Evolutionary conservation across 2,113 vertebrate genomes (phyloP), one percentile per base, ranked within the genome.

Genomic region (Tonatia bakeri): DNA sequence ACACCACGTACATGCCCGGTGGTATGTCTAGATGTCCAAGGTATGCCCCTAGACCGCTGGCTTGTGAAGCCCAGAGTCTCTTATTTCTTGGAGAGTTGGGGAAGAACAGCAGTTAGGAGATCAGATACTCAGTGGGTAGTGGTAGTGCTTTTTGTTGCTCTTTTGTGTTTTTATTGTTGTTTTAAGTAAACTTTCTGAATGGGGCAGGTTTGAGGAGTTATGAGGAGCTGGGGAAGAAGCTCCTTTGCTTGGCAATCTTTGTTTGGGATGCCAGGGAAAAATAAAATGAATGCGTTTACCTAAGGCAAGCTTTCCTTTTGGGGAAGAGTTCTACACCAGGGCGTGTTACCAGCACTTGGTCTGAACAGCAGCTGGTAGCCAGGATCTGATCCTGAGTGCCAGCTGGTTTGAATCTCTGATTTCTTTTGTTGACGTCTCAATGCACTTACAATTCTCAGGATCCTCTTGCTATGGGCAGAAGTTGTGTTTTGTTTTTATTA

Each of bases 61-160:
- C 36, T 20, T 79, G 43, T 0, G 24, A 79, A 80, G 14, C 38
- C 22, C 24, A 67, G 45, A 56, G 31, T 70, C 79, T 56, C 31
- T 2, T 20, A 3, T 26, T 61, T 91, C 19, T 36, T 43, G 20
- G 67, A 28, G 10, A 70, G 0, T 26, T 36, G 59, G n/a, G 47
- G 13, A 61, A n/a, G 20, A 76, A 17, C 10, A 59, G 22, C 38
- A 43, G 13, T 69, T 31, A 15, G 45, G 73, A 87, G 13, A 86
- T 8, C 40, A 69, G 12, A 9, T 15, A 75, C 13, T 38, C 12
- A n/a, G 9, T 0, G 67, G 24, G 2, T 19, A 7, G 13, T 64
- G 5, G 9, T 56, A 11, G 15, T 61, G 33, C 1, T 36, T 61
- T 61, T 47, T 14, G 3, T 65, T 28, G 52, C 50, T 61, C 5